Evolutionary conservation across 2,888 invertebrate species (phyloP), one percentile per base, ranked within the genome.

Genomic region (Carterocephalus palaemon): DNA sequence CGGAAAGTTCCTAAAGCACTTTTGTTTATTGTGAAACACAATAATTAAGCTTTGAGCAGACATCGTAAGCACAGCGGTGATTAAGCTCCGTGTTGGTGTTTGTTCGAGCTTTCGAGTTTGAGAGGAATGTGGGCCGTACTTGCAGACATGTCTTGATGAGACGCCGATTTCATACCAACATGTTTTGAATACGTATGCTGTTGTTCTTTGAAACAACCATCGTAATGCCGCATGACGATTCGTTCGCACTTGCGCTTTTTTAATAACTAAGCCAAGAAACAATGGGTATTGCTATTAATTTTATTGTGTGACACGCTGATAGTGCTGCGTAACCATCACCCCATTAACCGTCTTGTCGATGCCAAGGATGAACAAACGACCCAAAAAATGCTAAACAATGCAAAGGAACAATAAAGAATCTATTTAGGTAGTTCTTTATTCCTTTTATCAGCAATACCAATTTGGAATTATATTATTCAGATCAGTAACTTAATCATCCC

Each of bases 41-140:
- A 26, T 26, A 28, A 38, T 38, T 29, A 38, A 38, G 28, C 13
- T 38, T 38, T 29, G 29, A 38, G 29, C 38, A 26, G 26, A 38
- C 16, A 31, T 31, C 20, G 13, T 26, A 29, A 20, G 29, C 19
- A 28, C 20, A 24, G 26, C 26, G 19, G 52, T 56, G 57, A 55
- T 57, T 60, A 56, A 62, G 61, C 63, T 65, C 67, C 64, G 63
- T 62, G 64, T 65, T 64, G 68, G 68, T 73, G 72, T 74, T 71
- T 69, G 70, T 68, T 67, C 67, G 59, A 57, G 48, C 28, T 47
- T 46, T 36, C 28, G 51, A 54, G 56, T 57, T 60, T 55, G 52
- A 57, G 57, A 56, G 54, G 56, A 67, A 71, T 71, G 68, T 67
- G 64, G 70, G 68, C 62, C 67, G 56, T 67, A 70, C 64, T 72